Percentiles rank a stretch among this genome's conserved stretches.
These are phyloP conservation scores for Ladona fulva DNA, from an alignment of 1,140 invertebrate genomes.

Conservation along the genomic window DNA sequence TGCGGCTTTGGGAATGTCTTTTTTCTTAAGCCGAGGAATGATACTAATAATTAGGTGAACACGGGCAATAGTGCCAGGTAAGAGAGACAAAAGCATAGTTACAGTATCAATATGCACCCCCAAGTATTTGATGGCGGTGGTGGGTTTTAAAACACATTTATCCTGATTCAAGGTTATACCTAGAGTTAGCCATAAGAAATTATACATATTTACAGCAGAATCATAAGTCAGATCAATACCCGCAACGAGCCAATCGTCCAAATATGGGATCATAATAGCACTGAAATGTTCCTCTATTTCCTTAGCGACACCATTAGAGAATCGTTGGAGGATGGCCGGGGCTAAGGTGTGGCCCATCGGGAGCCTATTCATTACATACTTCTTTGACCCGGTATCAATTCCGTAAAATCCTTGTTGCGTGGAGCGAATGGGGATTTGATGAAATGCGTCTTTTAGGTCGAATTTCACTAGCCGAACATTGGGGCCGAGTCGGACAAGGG, in stretches of 20 bases:
- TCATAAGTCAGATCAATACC: neutral
- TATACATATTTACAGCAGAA: neutral
- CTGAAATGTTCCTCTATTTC: neutral
- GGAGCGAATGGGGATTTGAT: neutral
- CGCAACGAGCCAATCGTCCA: neutral
- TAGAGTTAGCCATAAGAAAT: neutral
- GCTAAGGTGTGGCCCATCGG: neutral
- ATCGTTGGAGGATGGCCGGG: neutral
- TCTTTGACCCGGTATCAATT: neutral
- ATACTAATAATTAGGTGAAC: neutral
- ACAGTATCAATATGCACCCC: neutral
- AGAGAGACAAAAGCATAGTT: neutral
- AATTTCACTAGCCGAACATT: neutral
- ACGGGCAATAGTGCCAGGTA: neutral
- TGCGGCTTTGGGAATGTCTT: neutral
- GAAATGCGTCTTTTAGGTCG: neutral
- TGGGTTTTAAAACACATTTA: neutral
- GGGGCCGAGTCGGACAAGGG: neutral
- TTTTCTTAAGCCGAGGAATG: neutral
- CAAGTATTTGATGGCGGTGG: neutral
- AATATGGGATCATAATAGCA: neutral
- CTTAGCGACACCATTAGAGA: neutral
- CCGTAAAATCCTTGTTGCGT: neutral
- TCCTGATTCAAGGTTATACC: neutral
- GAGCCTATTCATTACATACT: neutral